Percentiles rank a stretch among this genome's conserved stretches.
phyloP scores from a whole-genome alignment of 2,797 vertebrate species.

The Schizothorax lantsangensis region DNA sequence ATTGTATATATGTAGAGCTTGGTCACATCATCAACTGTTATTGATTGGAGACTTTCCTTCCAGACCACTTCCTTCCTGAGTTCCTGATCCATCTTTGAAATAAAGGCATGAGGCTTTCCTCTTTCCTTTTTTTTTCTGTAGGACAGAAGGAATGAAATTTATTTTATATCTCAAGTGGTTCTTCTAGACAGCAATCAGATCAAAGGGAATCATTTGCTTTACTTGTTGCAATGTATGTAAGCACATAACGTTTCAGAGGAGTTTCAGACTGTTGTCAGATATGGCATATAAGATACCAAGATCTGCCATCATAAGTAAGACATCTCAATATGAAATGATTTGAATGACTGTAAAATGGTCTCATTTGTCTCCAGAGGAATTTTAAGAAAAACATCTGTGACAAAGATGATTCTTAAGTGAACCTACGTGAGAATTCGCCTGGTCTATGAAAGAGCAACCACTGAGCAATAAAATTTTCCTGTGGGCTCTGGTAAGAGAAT shows the following conservation, averaged over 20 bases:
- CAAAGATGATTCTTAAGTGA: neutral
- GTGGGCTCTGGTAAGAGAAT: constrained; percentile 15
- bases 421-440: neutral
- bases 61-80: neutral
- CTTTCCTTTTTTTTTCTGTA: neutral
- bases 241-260: neutral
- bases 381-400: neutral
- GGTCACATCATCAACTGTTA: neutral
- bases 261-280: neutral
- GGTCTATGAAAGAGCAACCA: neutral
- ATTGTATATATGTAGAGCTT: neutral
- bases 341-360: neutral
- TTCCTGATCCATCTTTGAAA: neutral
- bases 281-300: neutral
- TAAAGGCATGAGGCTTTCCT: neutral
- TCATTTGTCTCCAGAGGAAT: neutral
- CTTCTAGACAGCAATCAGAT: neutral
- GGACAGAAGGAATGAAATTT: neutral
- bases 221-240: neutral
- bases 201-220: neutral
- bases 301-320: neutral
- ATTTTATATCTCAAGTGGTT: neutral
- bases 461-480: neutral
- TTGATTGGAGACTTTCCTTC: neutral
- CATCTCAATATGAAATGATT: neutral